phyloP scores from a whole-genome alignment of 2,888 invertebrate genomes.

The Pseudococcus viburni region DNA sequence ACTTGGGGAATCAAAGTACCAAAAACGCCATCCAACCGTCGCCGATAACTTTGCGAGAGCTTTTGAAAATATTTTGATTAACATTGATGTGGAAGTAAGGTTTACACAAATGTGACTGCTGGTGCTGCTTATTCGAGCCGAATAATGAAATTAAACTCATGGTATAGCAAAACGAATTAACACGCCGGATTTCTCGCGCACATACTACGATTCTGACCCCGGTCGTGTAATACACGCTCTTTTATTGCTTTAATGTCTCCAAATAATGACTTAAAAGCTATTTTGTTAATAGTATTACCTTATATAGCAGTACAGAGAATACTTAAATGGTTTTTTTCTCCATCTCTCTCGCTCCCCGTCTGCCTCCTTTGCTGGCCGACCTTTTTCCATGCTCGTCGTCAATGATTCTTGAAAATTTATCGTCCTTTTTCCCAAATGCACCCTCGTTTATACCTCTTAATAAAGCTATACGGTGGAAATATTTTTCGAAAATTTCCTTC shows the following conservation, averaged over 20 bases:
- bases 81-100: slow-evolving; percentile 18
- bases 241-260: slow-evolving; percentile 63
- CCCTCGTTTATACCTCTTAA: slow-evolving; percentile 43
- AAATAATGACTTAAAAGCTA: slow-evolving; percentile 62
- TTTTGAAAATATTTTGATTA: slow-evolving; percentile 42
- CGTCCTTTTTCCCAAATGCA: slow-evolving; percentile 21
- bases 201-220: slow-evolving; percentile 35
- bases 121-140: slow-evolving; percentile 26
- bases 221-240: slow-evolving; percentile 45
- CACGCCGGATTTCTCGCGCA: slow-evolving; percentile 34
- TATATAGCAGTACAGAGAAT: slow-evolving; percentile 20
- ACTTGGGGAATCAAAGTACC: not conserved
- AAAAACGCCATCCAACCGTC: not conserved
- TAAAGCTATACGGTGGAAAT: slow-evolving; percentile 10
- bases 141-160: slow-evolving; percentile 51
- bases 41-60: not conserved
- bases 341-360: not conserved
- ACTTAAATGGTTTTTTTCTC: slow-evolving; percentile 42
- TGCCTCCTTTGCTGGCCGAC: not conserved
- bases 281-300: slow-evolving; percentile 60
- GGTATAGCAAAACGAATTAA: slow-evolving; percentile 49
- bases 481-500: slow-evolving; percentile 19
- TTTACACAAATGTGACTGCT: slow-evolving; percentile 2
- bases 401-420: slow-evolving; percentile 48
- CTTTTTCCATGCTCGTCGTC: not conserved